Conservation (phyloP, 2,888 invertebrate species). For the Tiliacea citrago region DNA sequence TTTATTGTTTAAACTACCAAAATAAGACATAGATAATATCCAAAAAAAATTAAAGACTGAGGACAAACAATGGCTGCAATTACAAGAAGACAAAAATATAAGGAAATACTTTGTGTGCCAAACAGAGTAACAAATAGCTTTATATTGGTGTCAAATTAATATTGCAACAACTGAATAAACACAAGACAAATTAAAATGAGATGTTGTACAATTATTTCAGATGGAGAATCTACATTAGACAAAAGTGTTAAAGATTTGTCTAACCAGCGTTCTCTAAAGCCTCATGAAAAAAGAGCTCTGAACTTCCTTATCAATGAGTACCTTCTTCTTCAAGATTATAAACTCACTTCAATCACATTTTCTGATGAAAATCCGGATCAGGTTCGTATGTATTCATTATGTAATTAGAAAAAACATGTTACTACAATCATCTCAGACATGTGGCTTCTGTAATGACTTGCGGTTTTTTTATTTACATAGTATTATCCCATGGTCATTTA, state of each 20-base stretch:
- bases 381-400: constrained; percentile 80
- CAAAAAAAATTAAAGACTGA: background rate
- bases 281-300: constrained; percentile 95
- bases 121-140: background rate
- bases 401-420: background rate
- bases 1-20: background rate
- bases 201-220: constrained; percentile 70
- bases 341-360: constrained; percentile 97
- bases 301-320: constrained; percentile 97
- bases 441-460: constrained; percentile 5
- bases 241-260: constrained; percentile 80
- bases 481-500: background rate
- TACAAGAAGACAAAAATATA: background rate
- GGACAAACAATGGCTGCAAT: background rate
- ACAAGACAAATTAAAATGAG: background rate
- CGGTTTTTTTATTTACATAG: constrained; percentile 6
- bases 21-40: background rate
- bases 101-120: background rate
- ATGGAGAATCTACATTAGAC: constrained; percentile 85
- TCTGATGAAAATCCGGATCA: constrained; percentile 97
- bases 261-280: constrained; percentile 91
- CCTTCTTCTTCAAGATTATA: constrained; percentile 94
- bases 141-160: background rate
- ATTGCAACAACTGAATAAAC: constrained; percentile 2
- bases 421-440: background rate